Percentiles rank a stretch among this genome's conserved stretches.
These are phyloP conservation scores for Monochamus alternatus DNA, from an alignment of 2,888 invertebrate genomes.

Conservation along the genomic window DNA sequence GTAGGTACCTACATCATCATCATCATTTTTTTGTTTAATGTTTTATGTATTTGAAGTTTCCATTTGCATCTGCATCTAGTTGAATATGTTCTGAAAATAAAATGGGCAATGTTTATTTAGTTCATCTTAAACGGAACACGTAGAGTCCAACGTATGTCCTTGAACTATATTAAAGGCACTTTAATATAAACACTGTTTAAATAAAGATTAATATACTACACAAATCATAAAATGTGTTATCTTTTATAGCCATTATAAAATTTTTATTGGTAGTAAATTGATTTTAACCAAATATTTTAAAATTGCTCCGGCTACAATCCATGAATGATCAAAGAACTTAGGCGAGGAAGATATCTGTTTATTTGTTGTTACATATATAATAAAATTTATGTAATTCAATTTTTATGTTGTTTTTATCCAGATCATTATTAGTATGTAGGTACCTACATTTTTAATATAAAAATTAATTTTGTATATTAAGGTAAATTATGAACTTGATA, in stretches of 20 bases:
- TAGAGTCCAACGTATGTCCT: not conserved
- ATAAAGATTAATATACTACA: constrained; percentile 34
- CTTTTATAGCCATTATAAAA: constrained; percentile 56
- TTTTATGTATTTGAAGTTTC: no score
- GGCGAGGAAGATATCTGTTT: not conserved
- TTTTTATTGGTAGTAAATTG: constrained; percentile 55
- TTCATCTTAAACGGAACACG: no score
- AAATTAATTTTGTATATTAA: no score
- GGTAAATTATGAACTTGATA: no score
- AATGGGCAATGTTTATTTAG: no score
- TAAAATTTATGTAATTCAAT: constrained; percentile 8
- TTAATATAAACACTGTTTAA: constrained; percentile 22
- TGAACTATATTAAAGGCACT: constrained; percentile 20
- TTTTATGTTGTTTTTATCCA: constrained; percentile 3
- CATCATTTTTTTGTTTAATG: no score
- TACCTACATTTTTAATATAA: no score
- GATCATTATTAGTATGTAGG: not conserved
- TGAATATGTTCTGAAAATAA: no score
- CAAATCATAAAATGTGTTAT: constrained; percentile 48
- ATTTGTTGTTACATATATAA: constrained; percentile 18
- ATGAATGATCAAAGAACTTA: constrained; percentile 16
- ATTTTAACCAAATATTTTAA: constrained; percentile 44
- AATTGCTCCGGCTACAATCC: constrained; percentile 17
- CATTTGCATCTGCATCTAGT: no score
- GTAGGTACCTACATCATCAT: no score